Conservation (phyloP, 2,113 vertebrate genomes). For the Pycnonotus jocosus region DNA sequence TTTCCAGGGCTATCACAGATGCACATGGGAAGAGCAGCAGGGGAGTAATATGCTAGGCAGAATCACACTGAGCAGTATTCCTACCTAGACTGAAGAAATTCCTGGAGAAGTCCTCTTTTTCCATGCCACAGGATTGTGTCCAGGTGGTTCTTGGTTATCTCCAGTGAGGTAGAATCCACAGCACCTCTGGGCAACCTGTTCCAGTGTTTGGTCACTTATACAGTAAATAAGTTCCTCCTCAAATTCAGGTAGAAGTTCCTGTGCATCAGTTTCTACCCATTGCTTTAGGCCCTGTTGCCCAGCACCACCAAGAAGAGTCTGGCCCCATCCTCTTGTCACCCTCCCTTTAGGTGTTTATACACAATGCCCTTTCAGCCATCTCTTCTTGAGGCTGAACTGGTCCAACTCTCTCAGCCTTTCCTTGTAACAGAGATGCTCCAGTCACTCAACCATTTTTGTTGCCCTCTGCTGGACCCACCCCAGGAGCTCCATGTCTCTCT, state of each 20-base stretch:
- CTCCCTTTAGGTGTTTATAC: background rate
- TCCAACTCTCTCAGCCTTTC: background rate
- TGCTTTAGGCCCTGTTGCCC: background rate
- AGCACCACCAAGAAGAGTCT: background rate
- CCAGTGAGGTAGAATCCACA: background rate
- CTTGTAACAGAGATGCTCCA: background rate
- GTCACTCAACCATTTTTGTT: accelerated
- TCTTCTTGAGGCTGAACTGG: background rate
- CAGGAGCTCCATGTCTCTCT: background rate
- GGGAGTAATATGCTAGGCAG: background rate
- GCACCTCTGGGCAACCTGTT: background rate
- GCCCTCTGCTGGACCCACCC: background rate
- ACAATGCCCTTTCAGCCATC: background rate
- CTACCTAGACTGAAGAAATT: background rate
- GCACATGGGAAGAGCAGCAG: background rate
- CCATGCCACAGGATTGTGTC: background rate
- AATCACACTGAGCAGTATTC: background rate
- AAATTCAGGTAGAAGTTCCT: background rate
- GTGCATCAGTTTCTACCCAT: background rate
- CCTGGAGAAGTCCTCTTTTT: background rate
- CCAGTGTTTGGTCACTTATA: background rate
- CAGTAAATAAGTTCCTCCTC: background rate
- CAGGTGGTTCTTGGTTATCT: background rate
- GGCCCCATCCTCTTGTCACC: background rate
- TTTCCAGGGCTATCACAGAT: background rate